A percentile compares a stretch with the other conserved stretches of the same genome.
Evolutionary conservation across 2,797 vertebrate species (phyloP).

Genomic region (Agapornis canus): DNA sequence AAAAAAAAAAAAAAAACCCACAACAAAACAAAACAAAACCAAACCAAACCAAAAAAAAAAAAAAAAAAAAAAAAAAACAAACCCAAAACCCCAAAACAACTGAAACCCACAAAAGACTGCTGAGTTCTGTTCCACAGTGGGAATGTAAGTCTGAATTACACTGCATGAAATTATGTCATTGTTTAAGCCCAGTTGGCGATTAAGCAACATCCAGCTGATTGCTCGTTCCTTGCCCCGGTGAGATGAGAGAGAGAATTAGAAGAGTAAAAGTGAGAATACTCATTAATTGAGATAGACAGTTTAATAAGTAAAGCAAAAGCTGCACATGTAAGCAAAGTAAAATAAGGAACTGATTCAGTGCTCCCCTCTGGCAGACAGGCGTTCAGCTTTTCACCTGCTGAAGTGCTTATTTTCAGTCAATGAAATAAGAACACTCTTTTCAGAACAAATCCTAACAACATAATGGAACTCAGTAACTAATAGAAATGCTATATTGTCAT

Average conservation of each 20-base stretch:
- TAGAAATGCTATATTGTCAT: background rate
- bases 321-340: background rate
- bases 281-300: background rate
- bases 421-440: background rate
- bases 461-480: background rate
- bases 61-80: no score
- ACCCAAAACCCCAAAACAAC: no score
- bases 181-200: background rate
- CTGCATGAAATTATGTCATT: slow-evolving; percentile 8
- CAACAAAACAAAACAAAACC: no score
- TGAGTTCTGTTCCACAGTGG: slow-evolving; percentile 5
- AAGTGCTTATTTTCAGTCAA: background rate
- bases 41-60: no score
- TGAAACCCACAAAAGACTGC: no score
- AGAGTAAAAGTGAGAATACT: background rate
- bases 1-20: no score
- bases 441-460: background rate
- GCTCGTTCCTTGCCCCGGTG: background rate
- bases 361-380: background rate
- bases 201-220: background rate
- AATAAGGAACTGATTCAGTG: background rate
- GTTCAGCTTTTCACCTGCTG: background rate
- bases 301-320: background rate
- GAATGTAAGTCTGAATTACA: slow-evolving; percentile 29
- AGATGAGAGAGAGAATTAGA: background rate